phyloP scores from a whole-genome alignment of 2,797 vertebrate species.

The Dipus sagitta region DNA sequence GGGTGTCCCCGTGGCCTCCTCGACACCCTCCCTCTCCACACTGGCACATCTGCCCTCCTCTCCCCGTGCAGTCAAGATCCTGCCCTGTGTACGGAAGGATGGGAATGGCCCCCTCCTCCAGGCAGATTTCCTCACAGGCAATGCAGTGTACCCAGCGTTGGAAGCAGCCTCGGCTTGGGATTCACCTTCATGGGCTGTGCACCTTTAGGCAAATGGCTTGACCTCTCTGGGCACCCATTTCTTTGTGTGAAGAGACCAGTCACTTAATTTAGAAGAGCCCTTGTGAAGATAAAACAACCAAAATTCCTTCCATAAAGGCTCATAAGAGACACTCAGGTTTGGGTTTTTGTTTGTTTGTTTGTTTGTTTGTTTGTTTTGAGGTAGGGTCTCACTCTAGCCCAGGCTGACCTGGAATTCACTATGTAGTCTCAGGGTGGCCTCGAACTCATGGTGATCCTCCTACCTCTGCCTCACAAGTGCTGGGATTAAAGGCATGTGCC shows the following conservation, averaged over 20 bases:
- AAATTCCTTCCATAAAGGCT: neutral
- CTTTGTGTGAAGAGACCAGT: neutral
- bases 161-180: neutral
- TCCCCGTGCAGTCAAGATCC: neutral
- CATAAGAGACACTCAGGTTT: accelerated
- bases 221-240: neutral
- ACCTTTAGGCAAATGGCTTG: neutral
- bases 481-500: no score
- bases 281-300: neutral
- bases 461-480: no score
- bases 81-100: neutral
- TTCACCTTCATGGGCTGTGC: neutral
- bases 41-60: neutral
- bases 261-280: neutral
- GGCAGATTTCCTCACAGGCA: neutral
- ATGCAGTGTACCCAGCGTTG: neutral
- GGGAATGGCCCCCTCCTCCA: neutral
- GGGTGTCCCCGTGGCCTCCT: neutral
- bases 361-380: no score
- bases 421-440: no score
- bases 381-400: no score
- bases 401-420: no score
- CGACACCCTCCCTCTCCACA: neutral
- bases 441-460: no score
- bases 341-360: no score